Evolutionary conservation across 2,888 invertebrate species (phyloP), one percentile per base, ranked within the genome.

Genomic region (Eupithecia tripunctaria): DNA sequence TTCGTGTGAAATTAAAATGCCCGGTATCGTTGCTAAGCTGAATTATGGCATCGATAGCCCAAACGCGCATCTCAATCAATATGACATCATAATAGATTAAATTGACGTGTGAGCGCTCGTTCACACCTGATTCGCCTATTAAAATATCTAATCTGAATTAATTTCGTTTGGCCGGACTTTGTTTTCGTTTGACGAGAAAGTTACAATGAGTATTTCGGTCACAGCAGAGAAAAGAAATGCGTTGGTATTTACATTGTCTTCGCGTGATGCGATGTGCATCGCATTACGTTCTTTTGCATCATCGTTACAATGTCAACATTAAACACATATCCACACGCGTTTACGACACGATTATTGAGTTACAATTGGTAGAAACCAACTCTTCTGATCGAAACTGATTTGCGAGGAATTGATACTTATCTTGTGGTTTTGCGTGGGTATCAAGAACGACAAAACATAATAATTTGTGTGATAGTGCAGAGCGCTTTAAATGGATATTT

Each of bases 21-120:
- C 21, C 21, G 21, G 21, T 51, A 21, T 79, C 78, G 81, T 83
- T 81, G 81, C 79, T 78, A 80, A 80, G 80, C 70, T 81, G 66
- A 71, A 80, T 78, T 80, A 83, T 82, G 82, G 80, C 56, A 81
- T 80, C 77, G 79, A 84, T 81, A 81, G 82, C 76, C 78, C 80
- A 73, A 77, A 83, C 78, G 79, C n/a, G 62, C 56, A 82, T 83
- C 84, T 88, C 84, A 86, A 88, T 88, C 86, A 86, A 84, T 82
- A 84, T 82, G 82, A 84, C 86, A 85, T 85, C 77, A 86, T 83
- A 87, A 87, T 86, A 88, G 84, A 81, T 80, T 82, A 84, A 88
- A 89, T 89, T 86, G 86, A 85, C 88, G 86, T 89, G 41, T 41
- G 41, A 41, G 41, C 41, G 41, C 41, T 41, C 41, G n/a, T n/a